Percentiles rank a stretch among this genome's conserved stretches.
These are phyloP conservation scores for Ursus arctos DNA, from an alignment of 2,113 vertebrate species.

Conservation along the genomic window DNA sequence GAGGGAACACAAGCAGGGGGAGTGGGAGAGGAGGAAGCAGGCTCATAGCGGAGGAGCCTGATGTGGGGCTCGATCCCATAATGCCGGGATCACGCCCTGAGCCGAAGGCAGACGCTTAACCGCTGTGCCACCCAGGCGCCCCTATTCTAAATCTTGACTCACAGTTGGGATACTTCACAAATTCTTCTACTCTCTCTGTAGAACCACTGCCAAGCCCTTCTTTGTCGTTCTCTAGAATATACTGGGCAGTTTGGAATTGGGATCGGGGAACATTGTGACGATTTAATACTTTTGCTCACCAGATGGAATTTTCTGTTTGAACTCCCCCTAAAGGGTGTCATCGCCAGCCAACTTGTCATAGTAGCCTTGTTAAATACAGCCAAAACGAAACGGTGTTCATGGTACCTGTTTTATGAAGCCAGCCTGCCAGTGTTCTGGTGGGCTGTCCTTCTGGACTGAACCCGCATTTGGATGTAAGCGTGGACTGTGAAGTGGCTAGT, in stretches of 20 bases:
- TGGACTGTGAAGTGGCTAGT: neutral
- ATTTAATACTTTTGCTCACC: slow-evolving; percentile 28
- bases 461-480: neutral
- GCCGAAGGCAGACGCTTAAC: too few species aligned
- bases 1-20: too few species aligned
- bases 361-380: slow-evolving; percentile 60
- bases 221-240: neutral
- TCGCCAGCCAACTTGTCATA: slow-evolving; percentile 48
- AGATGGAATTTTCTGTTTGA: slow-evolving; percentile 42
- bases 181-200: neutral
- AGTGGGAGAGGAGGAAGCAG: too few species aligned
- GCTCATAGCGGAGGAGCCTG: too few species aligned
- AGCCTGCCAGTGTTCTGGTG: fast-evolving
- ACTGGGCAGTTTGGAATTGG: neutral
- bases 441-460: neutral
- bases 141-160: slow-evolving; percentile 21
- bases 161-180: neutral
- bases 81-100: too few species aligned
- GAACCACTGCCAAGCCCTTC: neutral
- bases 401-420: neutral
- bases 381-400: neutral
- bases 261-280: neutral
- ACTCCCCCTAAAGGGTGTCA: neutral
- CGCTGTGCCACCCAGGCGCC: too few species aligned
- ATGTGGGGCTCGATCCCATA: too few species aligned